A percentile compares a stretch with the other conserved stretches of the same genome.
Evolutionary conservation across 30 jellyfish, hydroid and myxozoan genomes (phyloP).

Genomic region (Nemopilema nomurai): DNA sequence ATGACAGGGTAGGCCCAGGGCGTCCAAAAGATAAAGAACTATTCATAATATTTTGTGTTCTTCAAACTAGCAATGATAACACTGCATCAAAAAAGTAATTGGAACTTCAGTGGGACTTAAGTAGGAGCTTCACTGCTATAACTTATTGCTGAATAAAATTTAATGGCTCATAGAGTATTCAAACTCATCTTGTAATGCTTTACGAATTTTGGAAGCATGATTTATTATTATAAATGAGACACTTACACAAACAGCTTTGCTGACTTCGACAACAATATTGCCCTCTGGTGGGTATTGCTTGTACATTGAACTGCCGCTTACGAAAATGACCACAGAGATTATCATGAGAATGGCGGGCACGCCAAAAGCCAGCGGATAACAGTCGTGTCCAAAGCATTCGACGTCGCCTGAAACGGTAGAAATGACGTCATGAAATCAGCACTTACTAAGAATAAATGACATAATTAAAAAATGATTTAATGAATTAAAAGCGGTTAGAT

Average conservation of each 20-base stretch:
- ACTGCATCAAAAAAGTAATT: too few relatives aligned
- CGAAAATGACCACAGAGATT: conserved; percentile 78
- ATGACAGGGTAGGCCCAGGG: too few relatives aligned
- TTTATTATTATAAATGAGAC: too few relatives aligned
- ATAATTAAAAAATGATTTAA: neutral
- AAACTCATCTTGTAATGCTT: too few relatives aligned
- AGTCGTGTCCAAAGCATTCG: conserved; percentile 94
- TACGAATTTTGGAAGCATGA: too few relatives aligned
- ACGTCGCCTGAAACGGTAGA: conserved; percentile 89
- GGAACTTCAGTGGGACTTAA: too few relatives aligned
- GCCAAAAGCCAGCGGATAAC: conserved; percentile 99
- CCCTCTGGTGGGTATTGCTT: conserved; percentile 97
- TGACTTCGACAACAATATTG: conserved; percentile 91
- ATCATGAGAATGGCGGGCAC: conserved; percentile 98
- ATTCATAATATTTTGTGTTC: too few relatives aligned
- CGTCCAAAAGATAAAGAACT: too few relatives aligned
- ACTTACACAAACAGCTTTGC: conserved; percentile 93
- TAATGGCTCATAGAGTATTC: too few relatives aligned
- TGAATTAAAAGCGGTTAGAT: neutral
- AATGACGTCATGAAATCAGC: neutral
- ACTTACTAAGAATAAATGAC: neutral
- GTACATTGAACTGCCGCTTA: conserved; percentile 87
- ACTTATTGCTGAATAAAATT: too few relatives aligned
- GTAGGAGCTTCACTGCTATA: too few relatives aligned
- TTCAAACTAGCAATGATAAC: too few relatives aligned